phyloP scores from a whole-genome alignment of 2,113 vertebrate species.

The Dromiciops gliroides region DNA sequence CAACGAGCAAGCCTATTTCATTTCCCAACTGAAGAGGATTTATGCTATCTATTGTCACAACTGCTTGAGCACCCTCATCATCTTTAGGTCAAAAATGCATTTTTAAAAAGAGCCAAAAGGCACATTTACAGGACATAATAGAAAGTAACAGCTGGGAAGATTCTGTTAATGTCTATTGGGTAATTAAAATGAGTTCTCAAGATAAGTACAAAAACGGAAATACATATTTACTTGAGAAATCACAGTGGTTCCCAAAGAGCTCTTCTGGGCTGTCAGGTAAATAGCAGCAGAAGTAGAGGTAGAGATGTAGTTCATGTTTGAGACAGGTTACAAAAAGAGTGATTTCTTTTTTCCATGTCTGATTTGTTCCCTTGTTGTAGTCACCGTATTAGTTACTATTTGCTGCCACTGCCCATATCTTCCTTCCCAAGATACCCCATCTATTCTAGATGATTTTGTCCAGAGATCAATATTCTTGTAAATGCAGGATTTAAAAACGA shows the following conservation, averaged over 20 bases:
- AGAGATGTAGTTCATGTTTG: neutral
- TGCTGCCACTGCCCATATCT: neutral
- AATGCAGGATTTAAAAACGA: slow-evolving; percentile 1
- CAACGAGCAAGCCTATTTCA: neutral
- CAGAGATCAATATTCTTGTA: neutral
- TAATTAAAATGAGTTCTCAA: slow-evolving; percentile 68
- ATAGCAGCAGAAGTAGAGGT: neutral
- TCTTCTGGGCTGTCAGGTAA: slow-evolving; percentile 57
- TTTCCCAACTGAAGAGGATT: slow-evolving; percentile 23
- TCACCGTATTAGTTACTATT: neutral
- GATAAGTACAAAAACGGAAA: slow-evolving; percentile 56
- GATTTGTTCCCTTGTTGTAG: neutral
- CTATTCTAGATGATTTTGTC: neutral
- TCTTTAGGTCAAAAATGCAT: slow-evolving; percentile 62
- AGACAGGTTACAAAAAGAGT: neutral
- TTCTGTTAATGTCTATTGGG: slow-evolving; percentile 56
- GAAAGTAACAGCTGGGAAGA: slow-evolving; percentile 67
- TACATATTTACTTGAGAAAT: slow-evolving; percentile 73
- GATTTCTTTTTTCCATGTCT: neutral
- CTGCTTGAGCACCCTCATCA: slow-evolving; percentile 16
- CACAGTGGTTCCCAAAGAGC: slow-evolving; percentile 19
- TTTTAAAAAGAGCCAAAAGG: slow-evolving; percentile 56
- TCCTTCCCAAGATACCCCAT: neutral
- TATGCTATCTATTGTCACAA: slow-evolving; percentile 9
- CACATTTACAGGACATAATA: slow-evolving; percentile 57